Conservation (phyloP, 2,113 vertebrate species). For the Australoheros scitulus region DNA sequence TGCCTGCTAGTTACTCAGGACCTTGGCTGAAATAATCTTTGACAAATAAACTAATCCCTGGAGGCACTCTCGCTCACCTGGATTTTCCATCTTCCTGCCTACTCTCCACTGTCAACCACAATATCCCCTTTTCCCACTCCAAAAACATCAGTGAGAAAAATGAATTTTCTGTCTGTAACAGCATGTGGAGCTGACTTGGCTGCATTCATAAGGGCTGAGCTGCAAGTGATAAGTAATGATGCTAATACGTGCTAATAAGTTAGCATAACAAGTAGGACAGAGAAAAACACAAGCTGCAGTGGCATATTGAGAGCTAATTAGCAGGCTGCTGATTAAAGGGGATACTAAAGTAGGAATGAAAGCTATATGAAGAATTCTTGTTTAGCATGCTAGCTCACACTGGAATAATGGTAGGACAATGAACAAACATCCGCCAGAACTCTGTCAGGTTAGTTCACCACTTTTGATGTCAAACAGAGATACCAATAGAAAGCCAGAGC, state of each 20-base stretch:
- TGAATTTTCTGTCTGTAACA: not conserved
- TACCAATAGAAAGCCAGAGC: not conserved
- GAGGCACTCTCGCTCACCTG: not conserved
- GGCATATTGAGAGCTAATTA: constrained; percentile 75
- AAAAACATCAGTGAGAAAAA: not conserved
- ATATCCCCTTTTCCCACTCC: not conserved
- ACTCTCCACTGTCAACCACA: not conserved
- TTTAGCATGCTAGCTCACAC: not conserved
- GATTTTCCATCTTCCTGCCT: not conserved
- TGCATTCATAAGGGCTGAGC: constrained; percentile 54
- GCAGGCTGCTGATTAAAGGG: constrained; percentile 74
- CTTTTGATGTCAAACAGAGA: not conserved
- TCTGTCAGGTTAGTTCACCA: not conserved
- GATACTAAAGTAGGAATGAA: constrained; percentile 68
- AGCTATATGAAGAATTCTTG: constrained; percentile 27
- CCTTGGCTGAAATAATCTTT: not conserved
- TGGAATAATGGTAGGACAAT: not conserved
- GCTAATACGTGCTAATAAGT: constrained; percentile 78
- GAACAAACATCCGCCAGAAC: not conserved
- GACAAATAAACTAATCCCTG: not conserved
- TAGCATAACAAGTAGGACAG: constrained; percentile 73
- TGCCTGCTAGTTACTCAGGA: too few relatives aligned
- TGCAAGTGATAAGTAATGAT: constrained; percentile 69
- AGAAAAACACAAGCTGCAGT: constrained; percentile 61
- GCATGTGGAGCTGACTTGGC: constrained; percentile 41